Percentiles rank a stretch among this genome's conserved stretches.
Evolutionary conservation across 2,113 vertebrate genomes (phyloP).

Genomic region (Tetrao urogallus): DNA sequence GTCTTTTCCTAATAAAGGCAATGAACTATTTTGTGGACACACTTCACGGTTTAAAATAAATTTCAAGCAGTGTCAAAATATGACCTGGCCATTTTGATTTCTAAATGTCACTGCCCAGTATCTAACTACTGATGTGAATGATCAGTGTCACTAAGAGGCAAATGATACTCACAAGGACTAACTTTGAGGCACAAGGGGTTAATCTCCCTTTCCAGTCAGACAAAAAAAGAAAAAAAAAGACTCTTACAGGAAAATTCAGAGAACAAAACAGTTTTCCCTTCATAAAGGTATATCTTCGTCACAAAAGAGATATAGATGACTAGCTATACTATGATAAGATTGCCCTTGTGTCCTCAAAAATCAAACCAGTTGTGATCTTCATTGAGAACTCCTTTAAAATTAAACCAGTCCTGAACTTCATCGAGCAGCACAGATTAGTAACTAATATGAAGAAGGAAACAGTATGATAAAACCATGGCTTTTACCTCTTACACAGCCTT

Average conservation of each 20-base stretch:
- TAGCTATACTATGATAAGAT: neutral
- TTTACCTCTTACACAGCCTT: neutral
- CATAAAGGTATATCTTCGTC: neutral
- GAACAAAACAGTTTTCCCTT: neutral
- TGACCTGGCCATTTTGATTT: neutral
- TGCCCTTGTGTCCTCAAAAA: neutral
- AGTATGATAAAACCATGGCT: neutral
- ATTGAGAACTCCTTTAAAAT: neutral
- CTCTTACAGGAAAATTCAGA: neutral
- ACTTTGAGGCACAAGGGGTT: neutral
- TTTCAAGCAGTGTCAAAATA: neutral
- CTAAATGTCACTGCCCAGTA: neutral
- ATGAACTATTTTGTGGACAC: neutral
- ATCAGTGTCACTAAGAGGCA: neutral
- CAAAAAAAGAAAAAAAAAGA: neutral
- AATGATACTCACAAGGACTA: accelerated
- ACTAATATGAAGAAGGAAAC: neutral
- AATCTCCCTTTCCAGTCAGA: neutral
- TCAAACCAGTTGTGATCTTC: neutral
- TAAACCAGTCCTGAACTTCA: neutral
- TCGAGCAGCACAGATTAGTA: neutral
- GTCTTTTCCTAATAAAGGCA: neutral
- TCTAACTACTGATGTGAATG: neutral
- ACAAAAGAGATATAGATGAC: neutral
- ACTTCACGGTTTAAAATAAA: neutral